phyloP scores from a whole-genome alignment of 2,113 vertebrate species.

The Triplophysa dalaica region DNA sequence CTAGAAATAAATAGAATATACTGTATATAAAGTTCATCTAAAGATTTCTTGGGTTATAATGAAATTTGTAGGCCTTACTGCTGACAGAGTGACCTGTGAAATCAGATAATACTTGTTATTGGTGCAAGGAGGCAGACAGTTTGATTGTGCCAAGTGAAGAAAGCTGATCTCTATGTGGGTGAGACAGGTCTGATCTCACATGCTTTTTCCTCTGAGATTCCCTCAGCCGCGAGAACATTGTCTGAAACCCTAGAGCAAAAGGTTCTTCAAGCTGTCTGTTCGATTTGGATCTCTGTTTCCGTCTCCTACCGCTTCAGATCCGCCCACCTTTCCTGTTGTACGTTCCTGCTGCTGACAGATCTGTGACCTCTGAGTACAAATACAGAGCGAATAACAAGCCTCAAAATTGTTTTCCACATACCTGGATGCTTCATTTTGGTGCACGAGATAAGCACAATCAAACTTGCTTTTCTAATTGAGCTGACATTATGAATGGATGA shows the following conservation, averaged over 20 bases:
- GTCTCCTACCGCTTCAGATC: not conserved
- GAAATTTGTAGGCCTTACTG: slow-evolving; percentile 20
- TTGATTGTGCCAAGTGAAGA: slow-evolving; percentile 41
- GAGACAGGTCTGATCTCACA: slow-evolving; percentile 26
- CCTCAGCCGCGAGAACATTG: slow-evolving; percentile 25
- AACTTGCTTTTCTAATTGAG: slow-evolving; percentile 30
- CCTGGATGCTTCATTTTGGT: slow-evolving; percentile 8
- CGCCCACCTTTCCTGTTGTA: not conserved
- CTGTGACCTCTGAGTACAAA: slow-evolving; percentile 6
- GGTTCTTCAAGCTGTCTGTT: slow-evolving; percentile 48
- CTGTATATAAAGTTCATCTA: not conserved
- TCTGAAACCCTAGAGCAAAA: slow-evolving; percentile 36
- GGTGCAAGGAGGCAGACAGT: slow-evolving; percentile 20
- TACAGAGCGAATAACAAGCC: not conserved
- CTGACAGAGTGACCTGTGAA: slow-evolving; percentile 32
- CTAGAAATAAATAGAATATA: not conserved
- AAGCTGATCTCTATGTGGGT: slow-evolving; percentile 49
- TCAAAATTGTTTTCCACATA: slow-evolving; percentile 39
- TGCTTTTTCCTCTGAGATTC: slow-evolving; percentile 32
- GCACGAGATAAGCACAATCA: slow-evolving; percentile 24
- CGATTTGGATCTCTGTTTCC: slow-evolving; percentile 20
- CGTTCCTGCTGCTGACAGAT: slow-evolving; percentile 16
- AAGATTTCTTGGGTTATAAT: slow-evolving; percentile 32
- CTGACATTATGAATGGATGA: slow-evolving; percentile 46
- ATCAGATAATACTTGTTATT: slow-evolving; percentile 43